Conservation (phyloP, 1,140 invertebrate species). For the Calephelis nemesis region DNA sequence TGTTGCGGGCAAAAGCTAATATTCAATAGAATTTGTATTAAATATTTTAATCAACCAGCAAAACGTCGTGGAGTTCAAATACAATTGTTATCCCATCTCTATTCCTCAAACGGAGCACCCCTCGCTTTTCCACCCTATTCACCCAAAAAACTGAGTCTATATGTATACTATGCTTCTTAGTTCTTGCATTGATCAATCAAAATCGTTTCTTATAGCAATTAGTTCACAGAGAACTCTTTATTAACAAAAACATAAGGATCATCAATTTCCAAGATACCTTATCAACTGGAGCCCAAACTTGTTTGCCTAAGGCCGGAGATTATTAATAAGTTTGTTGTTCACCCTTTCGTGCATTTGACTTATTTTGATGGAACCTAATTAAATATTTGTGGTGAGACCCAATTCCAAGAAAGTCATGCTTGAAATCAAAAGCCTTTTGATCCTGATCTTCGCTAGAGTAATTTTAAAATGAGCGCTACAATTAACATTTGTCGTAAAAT, state of each 20-base stretch:
- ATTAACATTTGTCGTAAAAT: neutral
- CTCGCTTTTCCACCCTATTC: slow-evolving; percentile 7
- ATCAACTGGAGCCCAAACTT: slow-evolving; percentile 9
- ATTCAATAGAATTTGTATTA: neutral
- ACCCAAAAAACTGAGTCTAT: slow-evolving; percentile 1
- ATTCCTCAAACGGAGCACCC: neutral
- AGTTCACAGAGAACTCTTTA: neutral
- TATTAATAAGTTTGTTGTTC: slow-evolving; percentile 19
- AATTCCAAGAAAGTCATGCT: slow-evolving; percentile 2
- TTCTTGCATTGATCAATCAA: slow-evolving; percentile 29
- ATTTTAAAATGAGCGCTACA: neutral
- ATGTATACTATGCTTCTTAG: neutral
- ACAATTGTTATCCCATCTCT: slow-evolving; percentile 7
- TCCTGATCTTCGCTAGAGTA: neutral
- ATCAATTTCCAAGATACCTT: slow-evolving; percentile 10
- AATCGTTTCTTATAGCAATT: slow-evolving; percentile 19
- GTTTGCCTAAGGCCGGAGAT: slow-evolving; percentile 9
- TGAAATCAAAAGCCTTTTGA: slow-evolving; percentile 11
- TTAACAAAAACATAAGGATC: slow-evolving; percentile 6
- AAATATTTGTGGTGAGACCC: slow-evolving; percentile 13
- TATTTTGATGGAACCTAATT: slow-evolving; percentile 16
- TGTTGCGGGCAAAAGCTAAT: neutral
- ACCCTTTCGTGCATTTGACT: slow-evolving; percentile 7
- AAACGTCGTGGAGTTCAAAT: slow-evolving; percentile 4
- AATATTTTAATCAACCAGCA: neutral